phyloP scores from a whole-genome alignment of 1,140 invertebrate species.

The Trichoplusia ni region DNA sequence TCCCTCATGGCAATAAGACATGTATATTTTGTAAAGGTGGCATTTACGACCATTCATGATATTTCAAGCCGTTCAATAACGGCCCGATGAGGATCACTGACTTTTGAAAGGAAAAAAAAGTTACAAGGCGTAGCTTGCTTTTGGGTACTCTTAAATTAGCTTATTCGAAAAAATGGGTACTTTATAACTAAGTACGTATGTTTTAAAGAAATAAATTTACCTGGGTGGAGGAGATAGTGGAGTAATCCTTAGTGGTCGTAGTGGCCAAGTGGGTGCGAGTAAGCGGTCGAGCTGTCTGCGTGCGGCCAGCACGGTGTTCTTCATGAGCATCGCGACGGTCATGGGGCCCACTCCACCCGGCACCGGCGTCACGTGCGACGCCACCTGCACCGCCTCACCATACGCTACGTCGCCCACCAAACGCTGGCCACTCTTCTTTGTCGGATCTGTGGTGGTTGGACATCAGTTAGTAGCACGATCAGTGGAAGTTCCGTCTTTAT shows the following conservation, averaged over 20 bases:
- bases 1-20: too few relatives aligned
- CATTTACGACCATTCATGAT: too few relatives aligned
- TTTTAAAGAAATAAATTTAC: constrained; percentile 58
- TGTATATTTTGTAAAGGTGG: too few relatives aligned
- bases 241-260: constrained; percentile 84
- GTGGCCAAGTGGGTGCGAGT: constrained; percentile 84
- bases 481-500: too few relatives aligned
- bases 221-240: constrained; percentile 87
- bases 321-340: constrained; percentile 99
- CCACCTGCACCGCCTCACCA: constrained; percentile 89
- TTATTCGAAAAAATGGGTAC: too few relatives aligned
- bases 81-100: too few relatives aligned
- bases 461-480: not conserved
- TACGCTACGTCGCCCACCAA: constrained; percentile 98
- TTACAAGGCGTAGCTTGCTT: not conserved
- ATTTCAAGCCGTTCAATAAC: too few relatives aligned
- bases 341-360: constrained; percentile 99
- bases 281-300: constrained; percentile 83
- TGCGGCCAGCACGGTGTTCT: constrained; percentile 95
- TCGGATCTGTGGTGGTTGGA: constrained; percentile 90
- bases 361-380: constrained; percentile 97
- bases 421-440: constrained; percentile 91
- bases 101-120: not conserved
- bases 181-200: not conserved
- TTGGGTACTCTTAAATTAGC: too few relatives aligned